phyloP scores from a whole-genome alignment of 2,797 vertebrate genomes.

The Gastrophryne carolinensis region DNA sequence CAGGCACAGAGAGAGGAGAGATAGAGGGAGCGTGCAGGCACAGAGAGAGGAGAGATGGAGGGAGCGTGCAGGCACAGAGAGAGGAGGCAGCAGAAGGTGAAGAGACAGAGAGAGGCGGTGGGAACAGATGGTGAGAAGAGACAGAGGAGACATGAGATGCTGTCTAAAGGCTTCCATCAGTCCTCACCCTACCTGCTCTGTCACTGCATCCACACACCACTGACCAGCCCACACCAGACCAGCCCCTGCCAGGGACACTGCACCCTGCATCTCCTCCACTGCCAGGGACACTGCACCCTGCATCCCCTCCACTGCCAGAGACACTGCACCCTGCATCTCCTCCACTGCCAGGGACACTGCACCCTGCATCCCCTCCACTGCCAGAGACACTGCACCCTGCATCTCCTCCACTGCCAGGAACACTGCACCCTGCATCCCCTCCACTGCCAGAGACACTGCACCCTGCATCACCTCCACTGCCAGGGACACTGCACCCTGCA shows the following conservation, averaged over 20 bases:
- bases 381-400: background rate
- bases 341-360: background rate
- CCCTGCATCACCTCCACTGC: background rate
- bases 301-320: constrained; percentile 11
- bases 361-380: background rate
- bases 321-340: background rate
- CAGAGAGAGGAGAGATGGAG: constrained; percentile 16
- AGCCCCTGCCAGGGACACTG: background rate
- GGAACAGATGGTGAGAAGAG: constrained; percentile 36
- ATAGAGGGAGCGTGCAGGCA: background rate
- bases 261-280: no score
- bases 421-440: background rate
- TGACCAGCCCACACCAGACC: constrained; percentile 3
- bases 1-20: no score
- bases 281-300: no score
- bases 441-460: background rate
- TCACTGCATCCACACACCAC: constrained; percentile 27
- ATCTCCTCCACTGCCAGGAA: background rate
- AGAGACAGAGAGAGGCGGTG: constrained; percentile 31
- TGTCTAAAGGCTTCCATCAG: no score
- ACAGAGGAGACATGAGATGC: background rate
- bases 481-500: no score
- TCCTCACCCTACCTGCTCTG: constrained; percentile 35
- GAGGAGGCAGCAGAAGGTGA: constrained; percentile 39
- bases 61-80: background rate